Evolutionary conservation across 2,797 vertebrate species (phyloP).

Genomic region (Thripadectes ignobilis): DNA sequence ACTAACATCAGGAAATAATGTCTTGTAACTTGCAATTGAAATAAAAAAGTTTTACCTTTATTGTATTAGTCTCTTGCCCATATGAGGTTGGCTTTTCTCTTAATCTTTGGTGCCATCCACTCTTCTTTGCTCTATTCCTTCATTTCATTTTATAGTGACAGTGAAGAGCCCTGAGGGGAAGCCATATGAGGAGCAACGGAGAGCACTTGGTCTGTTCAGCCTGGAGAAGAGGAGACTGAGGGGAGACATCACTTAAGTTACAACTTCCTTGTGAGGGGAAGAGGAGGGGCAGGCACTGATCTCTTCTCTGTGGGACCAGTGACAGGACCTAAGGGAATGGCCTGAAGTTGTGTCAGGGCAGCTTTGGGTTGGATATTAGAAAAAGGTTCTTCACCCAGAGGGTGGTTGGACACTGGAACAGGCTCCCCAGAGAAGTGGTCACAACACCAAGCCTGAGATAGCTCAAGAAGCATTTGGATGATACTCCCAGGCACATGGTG

Average conservation of each 20-base stretch:
- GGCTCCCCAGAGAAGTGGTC: too few relatives aligned
- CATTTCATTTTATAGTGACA: not conserved
- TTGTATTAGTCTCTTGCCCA: not conserved
- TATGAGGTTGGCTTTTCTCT: not conserved
- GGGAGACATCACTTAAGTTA: fast-evolving
- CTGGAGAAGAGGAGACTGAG: not conserved
- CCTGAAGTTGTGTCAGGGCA: too few relatives aligned
- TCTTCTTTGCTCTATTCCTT: not conserved
- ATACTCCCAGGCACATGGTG: fast-evolving
- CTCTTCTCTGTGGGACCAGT: too few relatives aligned
- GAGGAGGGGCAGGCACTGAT: too few relatives aligned
- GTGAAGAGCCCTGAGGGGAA: not conserved
- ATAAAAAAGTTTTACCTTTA: not conserved
- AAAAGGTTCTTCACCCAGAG: too few relatives aligned
- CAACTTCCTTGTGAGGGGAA: not conserved
- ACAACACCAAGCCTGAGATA: not conserved
- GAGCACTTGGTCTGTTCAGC: not conserved
- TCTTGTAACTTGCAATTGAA: not conserved
- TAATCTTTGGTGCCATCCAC: not conserved
- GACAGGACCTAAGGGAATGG: too few relatives aligned
- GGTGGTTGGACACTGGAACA: too few relatives aligned
- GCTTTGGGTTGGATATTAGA: too few relatives aligned
- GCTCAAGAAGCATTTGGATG: fast-evolving
- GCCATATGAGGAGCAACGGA: not conserved
- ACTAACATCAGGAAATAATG: not conserved